Percentiles rank a stretch among this genome's conserved stretches.
Conservation (phyloP, 2,888 invertebrate species). For the Ochropleura leucogaster region DNA sequence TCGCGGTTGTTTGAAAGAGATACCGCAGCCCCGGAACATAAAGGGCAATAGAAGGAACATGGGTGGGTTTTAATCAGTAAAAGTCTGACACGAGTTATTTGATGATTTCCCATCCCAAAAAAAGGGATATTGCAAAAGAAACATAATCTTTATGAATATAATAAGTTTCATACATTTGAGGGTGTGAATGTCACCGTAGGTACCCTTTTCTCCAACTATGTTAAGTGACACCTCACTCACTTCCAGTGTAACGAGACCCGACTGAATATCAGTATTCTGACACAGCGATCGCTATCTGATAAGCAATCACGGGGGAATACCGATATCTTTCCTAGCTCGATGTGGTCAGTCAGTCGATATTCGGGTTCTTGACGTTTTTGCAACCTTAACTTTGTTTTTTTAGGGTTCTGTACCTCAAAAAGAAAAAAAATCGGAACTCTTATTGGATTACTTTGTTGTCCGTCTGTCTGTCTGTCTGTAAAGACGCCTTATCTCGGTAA, state of each 20-base stretch:
- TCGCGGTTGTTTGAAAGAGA: too few species aligned
- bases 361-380: neutral
- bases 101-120: too few species aligned
- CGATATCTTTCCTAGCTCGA: constrained; percentile 5
- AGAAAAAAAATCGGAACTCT: too few species aligned
- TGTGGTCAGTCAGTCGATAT: neutral
- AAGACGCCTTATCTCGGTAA: too few species aligned
- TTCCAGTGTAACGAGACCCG: neutral
- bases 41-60: too few species aligned
- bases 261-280: constrained; percentile 8
- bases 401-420: too few species aligned
- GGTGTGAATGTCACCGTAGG: constrained; percentile 6
- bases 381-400: neutral
- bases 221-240: constrained; percentile 32
- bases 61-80: too few species aligned
- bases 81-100: too few species aligned
- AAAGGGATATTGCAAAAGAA: constrained; percentile 48
- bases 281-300: constrained; percentile 3
- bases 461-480: too few species aligned
- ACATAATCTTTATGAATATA: constrained; percentile 6
- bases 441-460: too few species aligned
- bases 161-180: neutral
- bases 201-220: constrained; percentile 3
- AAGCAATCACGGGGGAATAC: constrained; percentile 33
- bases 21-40: too few species aligned